Base-by-base conservation (phyloP, 2,888 invertebrate species). In the Ectropis crepuscularia region DNA sequence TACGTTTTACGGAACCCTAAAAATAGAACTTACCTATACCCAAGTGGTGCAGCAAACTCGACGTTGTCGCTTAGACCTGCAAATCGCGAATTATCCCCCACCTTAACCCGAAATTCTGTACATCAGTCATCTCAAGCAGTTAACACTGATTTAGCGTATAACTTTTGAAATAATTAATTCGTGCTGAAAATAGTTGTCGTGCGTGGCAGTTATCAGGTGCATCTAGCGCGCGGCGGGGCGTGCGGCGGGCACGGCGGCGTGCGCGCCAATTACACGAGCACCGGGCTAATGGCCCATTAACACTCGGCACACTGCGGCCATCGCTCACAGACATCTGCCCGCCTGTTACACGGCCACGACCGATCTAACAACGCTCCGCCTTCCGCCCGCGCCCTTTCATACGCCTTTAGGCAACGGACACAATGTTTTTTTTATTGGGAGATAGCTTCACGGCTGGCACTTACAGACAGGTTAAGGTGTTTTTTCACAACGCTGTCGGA, bases 281-380 rank as follows among this genome's bases (percentile, higher is more conserved):
- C 80, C 78, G 79, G 75, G 79, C 90, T 89, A 90, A 90, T 90
- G 83, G 88, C 72, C 89, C 85, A 89, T 92, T 92, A 90, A 89
- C 91, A 89, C 90, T 86, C 86, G 85, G 80, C 82, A 85, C 85
- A 81, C 79, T 74, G 76, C 79, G 78, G 78, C 78, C 83, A 86
- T 87, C 85, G 82, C 79, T 80, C 77, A 81, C 82, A 77, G 77
- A 79, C 82, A 88, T 86, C 87, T 67, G 67, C 48, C 59, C 53
- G 61, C 63, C 55, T 59, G 60, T 53, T 49, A 57, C 57, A 60
- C 57, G 48, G 49, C 49, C 57, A 54, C 55, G 39, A 47, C 57
- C 57, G 70, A 73, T 72, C 68, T 73, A 71, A 63, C 60, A 12
- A 57, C 54, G 61, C 65, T 53, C 43, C 66, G 70, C 64, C 63